Evolutionary conservation across 2,797 vertebrate genomes (phyloP), one percentile per base, ranked within the genome.

Genomic region (Paguma larvata): DNA sequence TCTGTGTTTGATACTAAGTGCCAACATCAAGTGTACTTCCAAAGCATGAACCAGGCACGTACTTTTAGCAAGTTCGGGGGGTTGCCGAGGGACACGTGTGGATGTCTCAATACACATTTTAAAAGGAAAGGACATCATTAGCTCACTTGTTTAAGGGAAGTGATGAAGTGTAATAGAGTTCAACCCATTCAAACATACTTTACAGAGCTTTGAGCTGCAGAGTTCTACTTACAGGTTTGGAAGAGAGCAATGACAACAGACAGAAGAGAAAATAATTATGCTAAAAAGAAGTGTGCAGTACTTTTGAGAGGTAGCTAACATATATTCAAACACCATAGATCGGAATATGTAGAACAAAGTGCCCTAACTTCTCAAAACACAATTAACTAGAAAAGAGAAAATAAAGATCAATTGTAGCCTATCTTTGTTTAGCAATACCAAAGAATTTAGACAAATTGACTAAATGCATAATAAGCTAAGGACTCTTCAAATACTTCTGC

Each of bases 101-200:
- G 75, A 86, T 70, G 67, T 97, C 97, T 98, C 93, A 25, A 85
- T 96, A 98, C 98, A 97, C 53, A 95, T 41, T 32, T 48, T 95
- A n/a, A 72, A 86, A 97, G 7, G 6, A 88, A 97, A 91, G 92
- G 32, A 41, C 70, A 75, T 0, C 0, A 92, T 94, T 83, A 7
- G 3, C 89, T 96, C 67, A 78, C 91, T 95, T 97, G 83, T 0
- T 0, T 90, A 94, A 87, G 25, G 38, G 87, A 97, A 96, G 80
- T 85, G 92, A 75, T 98, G 98, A 96, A 95, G 77, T 97, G 89
- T 67, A 32, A 92, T 67, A 6, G 63, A 91, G 97, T 93, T 88
- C 72, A 94, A 89, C 93, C 75, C 98, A 53, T 93, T 98, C 63
- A 98, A 96, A 97, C 94, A 93, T 46, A 85, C 72, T 97, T 95